Percentiles rank a stretch among this genome's conserved stretches.
Conservation (phyloP, 2,797 vertebrate species). For the Carduelis carduelis region DNA sequence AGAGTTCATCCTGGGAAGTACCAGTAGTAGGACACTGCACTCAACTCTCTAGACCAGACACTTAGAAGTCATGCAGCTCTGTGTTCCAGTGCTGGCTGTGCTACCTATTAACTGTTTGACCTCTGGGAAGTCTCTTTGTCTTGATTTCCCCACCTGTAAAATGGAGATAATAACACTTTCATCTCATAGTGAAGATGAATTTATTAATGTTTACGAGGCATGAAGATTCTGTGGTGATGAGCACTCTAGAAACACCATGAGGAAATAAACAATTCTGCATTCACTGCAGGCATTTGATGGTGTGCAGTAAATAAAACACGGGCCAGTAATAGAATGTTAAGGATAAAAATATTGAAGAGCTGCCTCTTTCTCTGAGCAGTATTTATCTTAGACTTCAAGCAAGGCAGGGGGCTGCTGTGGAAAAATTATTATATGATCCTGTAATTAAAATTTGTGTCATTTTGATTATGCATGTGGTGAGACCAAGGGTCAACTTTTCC, state of each 20-base stretch:
- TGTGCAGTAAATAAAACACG: slow-evolving; percentile 63
- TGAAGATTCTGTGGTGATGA: slow-evolving; percentile 67
- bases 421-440: slow-evolving; percentile 7
- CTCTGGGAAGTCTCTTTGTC: slow-evolving; percentile 62
- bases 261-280: slow-evolving; percentile 65
- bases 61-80: slow-evolving; percentile 12
- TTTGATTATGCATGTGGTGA: not conserved
- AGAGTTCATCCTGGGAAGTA: not conserved
- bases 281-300: slow-evolving; percentile 67
- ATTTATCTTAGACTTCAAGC: slow-evolving; percentile 44
- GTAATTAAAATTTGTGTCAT: slow-evolving; percentile 44
- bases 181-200: slow-evolving; percentile 64
- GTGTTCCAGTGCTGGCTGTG: slow-evolving; percentile 30
- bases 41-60: not conserved
- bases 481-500: not conserved
- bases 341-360: slow-evolving; percentile 52
- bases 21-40: not conserved
- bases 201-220: slow-evolving; percentile 69
- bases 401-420: not conserved
- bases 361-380: slow-evolving; percentile 25
- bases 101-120: slow-evolving; percentile 56
- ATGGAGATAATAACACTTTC: slow-evolving; percentile 61
- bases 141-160: slow-evolving; percentile 66
- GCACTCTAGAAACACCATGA: slow-evolving; percentile 63
- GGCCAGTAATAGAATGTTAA: slow-evolving; percentile 36